Evolutionary conservation across 64 coral and sea anemone genomes (phyloP), one percentile per base, ranked within the genome.

Genomic region (Montipora cactus): DNA sequence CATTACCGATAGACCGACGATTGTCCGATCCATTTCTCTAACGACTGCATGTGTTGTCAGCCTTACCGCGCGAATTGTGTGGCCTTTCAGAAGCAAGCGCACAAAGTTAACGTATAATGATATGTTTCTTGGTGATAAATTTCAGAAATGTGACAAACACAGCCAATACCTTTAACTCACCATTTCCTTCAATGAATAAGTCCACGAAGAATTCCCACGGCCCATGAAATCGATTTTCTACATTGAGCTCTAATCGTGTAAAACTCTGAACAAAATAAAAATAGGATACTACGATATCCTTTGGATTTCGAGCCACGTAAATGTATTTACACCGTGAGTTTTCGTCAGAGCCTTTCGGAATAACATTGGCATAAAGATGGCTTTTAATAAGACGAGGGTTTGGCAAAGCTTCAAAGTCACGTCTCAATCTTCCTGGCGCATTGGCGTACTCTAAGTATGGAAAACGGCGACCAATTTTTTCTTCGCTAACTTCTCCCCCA

Each of bases 381-480:
- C 73, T 90, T 58, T 78, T 90, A n/a, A 90, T 78, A 4, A 90
- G 50, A 8, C 88, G 88, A 44, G 88, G 88, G 70, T n/a, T 74
- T 77, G 55, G 58, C 51, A 76, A 50, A 12, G 37, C 7, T 53
- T 79, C 7, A 8, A 55, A 45, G 75, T 78, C 75, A 44, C 7
- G 53, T 57, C 11, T 57, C 11, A 25, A 4, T 21, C 19, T 23
- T 5, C 0, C 4, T 74, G 78, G 50, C 5, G 4, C 49, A 12
- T 57, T 78, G 62, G 46, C 22, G 21, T 3, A 14, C 16, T 90
- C 76, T 8, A 90, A 15, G 16, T 80, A 90, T 46, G 77, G 76
- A 1, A 90, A 46, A 62, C 89, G 75, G 21, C 18, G 5, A 3
- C 25, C 11, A 21, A 79, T 68, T 4, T 69, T 46, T 44, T 49